These are phyloP conservation scores for Coecobrya sp. DNA, from an alignment of 2,888 invertebrate species.

Conservation along the genomic window DNA sequence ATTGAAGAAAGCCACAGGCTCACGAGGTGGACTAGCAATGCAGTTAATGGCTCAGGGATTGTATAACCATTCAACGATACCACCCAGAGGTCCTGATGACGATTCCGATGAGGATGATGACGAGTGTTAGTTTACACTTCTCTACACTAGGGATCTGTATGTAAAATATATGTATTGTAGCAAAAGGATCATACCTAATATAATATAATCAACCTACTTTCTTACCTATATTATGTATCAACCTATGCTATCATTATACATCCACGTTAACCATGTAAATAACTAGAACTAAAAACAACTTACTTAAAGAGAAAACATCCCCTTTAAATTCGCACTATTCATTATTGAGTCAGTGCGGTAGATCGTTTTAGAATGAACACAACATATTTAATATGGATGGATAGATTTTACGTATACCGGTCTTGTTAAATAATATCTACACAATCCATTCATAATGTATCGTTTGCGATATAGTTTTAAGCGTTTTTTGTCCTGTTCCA, in stretches of 20 bases:
- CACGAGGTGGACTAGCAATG: constrained; percentile 94
- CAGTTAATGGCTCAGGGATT: constrained; percentile 97
- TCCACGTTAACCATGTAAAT: constrained; percentile 6
- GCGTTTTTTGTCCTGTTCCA: no score
- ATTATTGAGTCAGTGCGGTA: neutral
- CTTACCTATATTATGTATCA: no score
- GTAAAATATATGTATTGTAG: no score
- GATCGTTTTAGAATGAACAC: neutral
- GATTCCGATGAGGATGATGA: constrained; percentile 90
- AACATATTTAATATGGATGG: neutral
- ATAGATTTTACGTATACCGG: neutral
- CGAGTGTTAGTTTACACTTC: constrained; percentile 45
- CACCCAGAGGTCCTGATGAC: constrained; percentile 89
- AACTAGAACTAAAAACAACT: neutral
- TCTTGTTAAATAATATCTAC: neutral
- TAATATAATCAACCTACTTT: neutral
- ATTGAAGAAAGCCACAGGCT: constrained; percentile 96
- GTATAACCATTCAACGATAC: constrained; percentile 94
- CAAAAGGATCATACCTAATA: neutral
- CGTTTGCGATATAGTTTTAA: no score
- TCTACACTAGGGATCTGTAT: neutral
- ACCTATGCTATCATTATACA: no score
- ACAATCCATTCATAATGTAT: no score
- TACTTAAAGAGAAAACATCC: neutral
- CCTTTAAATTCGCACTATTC: neutral